A percentile compares a stretch with the other conserved stretches of the same genome.
phyloP scores from a whole-genome alignment of 64 coral and sea anemone genomes.

The Dendrophyllia cribrosa region DNA sequence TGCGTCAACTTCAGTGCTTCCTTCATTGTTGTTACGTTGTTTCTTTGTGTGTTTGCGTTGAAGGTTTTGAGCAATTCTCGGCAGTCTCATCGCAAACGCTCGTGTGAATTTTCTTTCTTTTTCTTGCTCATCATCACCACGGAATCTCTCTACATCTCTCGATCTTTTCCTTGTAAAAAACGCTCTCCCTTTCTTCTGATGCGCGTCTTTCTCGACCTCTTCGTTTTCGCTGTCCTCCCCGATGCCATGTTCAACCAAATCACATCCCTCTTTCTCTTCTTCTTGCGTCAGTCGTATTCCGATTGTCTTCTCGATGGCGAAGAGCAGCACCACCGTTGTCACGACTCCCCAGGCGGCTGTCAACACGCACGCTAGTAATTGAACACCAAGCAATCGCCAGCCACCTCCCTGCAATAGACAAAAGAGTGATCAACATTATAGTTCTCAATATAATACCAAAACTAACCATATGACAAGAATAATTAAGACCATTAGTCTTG shows the following conservation, averaged over 20 bases:
- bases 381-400: constrained; percentile 69
- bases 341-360: constrained; percentile 61
- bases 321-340: constrained; percentile 54
- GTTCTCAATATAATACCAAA: too few species aligned
- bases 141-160: background rate
- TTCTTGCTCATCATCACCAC: background rate
- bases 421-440: background rate
- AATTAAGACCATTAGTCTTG: too few species aligned
- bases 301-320: constrained; percentile 62
- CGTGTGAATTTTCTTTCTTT: background rate
- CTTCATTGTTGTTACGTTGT: background rate
- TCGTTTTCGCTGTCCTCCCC: constrained; percentile 5
- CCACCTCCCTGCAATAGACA: constrained; percentile 70
- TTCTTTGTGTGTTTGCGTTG: background rate
- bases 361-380: constrained; percentile 56
- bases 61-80: background rate
- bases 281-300: constrained; percentile 67
- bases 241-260: constrained; percentile 84
- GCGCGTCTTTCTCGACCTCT: background rate
- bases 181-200: background rate
- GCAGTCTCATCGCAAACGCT: background rate
- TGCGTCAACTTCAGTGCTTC: background rate
- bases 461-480: too few species aligned
- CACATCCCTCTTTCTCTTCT: constrained; percentile 73
- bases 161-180: background rate